Percentiles rank a stretch among this genome's conserved stretches.
Evolutionary conservation across 2,888 invertebrate species (phyloP).

Genomic region (Dioctria linearis): DNA sequence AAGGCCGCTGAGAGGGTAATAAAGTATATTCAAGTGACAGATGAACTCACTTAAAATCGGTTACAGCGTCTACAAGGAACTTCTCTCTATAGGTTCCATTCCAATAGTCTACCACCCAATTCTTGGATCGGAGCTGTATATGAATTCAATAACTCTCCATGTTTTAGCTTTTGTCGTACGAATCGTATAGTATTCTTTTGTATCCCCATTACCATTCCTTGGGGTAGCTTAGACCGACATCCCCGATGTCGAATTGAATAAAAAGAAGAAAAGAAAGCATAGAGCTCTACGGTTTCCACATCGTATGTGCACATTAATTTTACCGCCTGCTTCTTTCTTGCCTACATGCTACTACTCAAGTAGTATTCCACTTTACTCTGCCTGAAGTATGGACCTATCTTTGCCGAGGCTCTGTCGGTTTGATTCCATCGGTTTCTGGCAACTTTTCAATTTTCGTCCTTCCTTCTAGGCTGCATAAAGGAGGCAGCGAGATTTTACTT

Average conservation of each 20-base stretch:
- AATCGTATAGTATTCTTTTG: background rate
- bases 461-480: background rate
- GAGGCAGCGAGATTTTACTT: background rate
- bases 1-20: conserved; percentile 33
- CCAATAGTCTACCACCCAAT: conserved; percentile 27
- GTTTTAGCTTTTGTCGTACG: conserved; percentile 1
- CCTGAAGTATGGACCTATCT: too few species aligned
- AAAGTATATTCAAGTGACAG: conserved; percentile 40
- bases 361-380: background rate
- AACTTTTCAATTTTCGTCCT: conserved; percentile 42
- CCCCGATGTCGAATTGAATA: background rate
- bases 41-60: conserved; percentile 38
- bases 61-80: conserved; percentile 36
- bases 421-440: conserved; percentile 13
- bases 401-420: background rate
- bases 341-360: too few species aligned
- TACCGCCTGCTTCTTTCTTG: background rate
- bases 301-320: conserved; percentile 33
- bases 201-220: too few species aligned
- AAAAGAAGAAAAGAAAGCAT: too few species aligned
- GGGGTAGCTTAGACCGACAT: too few species aligned
- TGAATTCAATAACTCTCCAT: conserved; percentile 33
- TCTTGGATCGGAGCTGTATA: conserved; percentile 17
- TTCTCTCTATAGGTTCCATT: background rate
- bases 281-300: too few species aligned